Conservation (phyloP, 2,888 invertebrate species). For the Agrilus cyanescens region DNA sequence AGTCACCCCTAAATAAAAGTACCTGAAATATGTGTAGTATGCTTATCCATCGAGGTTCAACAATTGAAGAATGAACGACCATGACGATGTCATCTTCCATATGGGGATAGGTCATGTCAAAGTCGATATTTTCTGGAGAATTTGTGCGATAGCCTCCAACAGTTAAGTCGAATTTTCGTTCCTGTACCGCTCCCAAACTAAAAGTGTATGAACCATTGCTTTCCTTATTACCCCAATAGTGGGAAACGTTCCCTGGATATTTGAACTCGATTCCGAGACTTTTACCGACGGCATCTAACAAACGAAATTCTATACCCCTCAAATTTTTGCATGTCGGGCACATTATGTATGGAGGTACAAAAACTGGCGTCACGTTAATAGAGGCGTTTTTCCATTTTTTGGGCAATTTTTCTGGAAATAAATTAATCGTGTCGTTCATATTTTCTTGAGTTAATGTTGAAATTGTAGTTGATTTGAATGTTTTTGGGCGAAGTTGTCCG, state of each 20-base stretch:
- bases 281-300: no score
- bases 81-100: conserved; percentile 8
- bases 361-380: background rate
- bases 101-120: conserved; percentile 7
- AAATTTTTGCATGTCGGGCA: background rate
- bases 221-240: conserved; percentile 1
- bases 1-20: no score
- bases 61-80: conserved; percentile 7
- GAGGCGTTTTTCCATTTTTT: background rate
- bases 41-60: conserved; percentile 2
- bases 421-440: background rate
- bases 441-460: background rate
- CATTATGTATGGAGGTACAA: background rate
- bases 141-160: conserved; percentile 5
- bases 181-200: conserved; percentile 2
- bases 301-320: no score
- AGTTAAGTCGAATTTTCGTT: conserved; percentile 3
- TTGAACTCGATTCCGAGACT: no score
- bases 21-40: conserved; percentile 4
- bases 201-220: conserved; percentile 2
- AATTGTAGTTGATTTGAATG: no score
- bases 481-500: no score
- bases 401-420: background rate
- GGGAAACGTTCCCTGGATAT: no score
- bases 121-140: conserved; percentile 4